phyloP scores from a whole-genome alignment of 2,797 vertebrate genomes.

The Oreortyx pictus region DNA sequence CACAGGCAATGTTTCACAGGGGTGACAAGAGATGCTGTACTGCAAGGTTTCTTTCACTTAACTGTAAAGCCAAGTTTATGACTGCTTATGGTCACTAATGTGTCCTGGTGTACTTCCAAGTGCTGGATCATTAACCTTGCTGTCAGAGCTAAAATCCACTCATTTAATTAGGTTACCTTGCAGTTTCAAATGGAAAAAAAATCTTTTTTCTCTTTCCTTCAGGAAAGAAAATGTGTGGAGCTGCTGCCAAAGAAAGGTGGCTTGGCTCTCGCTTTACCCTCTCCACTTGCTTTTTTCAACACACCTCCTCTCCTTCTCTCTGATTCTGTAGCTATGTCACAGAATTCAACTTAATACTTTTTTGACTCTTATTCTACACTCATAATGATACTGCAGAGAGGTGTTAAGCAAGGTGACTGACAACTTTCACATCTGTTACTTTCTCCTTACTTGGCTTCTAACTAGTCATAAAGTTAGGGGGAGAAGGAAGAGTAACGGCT shows the following conservation, averaged over 20 bases:
- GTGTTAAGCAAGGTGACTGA: not conserved
- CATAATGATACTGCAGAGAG: not conserved
- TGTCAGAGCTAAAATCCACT: constrained; percentile 55
- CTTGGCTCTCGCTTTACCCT: constrained; percentile 3
- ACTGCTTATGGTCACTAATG: constrained; percentile 52
- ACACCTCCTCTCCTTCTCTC: not conserved
- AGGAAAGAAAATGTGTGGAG: constrained; percentile 17
- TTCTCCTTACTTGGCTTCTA: not conserved
- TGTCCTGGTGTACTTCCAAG: constrained; percentile 57
- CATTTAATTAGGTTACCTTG: constrained; percentile 53
- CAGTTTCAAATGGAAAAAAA: constrained; percentile 15
- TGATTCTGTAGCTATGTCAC: not conserved
- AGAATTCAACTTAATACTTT: not conserved
- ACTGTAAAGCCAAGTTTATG: constrained; percentile 26
- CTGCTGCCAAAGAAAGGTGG: not conserved
- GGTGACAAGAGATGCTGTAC: not conserved
- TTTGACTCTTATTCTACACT: not conserved
- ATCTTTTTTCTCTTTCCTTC: constrained; percentile 4
- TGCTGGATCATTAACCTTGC: constrained; percentile 54
- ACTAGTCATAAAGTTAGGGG: not conserved
- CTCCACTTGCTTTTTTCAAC: not conserved
- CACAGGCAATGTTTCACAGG: not conserved
- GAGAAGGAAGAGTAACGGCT: not conserved
- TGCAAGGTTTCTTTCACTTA: not conserved
- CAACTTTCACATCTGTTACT: not conserved